phyloP scores from a whole-genome alignment of 1,140 invertebrate species.

The Drosophila watanabei region DNA sequence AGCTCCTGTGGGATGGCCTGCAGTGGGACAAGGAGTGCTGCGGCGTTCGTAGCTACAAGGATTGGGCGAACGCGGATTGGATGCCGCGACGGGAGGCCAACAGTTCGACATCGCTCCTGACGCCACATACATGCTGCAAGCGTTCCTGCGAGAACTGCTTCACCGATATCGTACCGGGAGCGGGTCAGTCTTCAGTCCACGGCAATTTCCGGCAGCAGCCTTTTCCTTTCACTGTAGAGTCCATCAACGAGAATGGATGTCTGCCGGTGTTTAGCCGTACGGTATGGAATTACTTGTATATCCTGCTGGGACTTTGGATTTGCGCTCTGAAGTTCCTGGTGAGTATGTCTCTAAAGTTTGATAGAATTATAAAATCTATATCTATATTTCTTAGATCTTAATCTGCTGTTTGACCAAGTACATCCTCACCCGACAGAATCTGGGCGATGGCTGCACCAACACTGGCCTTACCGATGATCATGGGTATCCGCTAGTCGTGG shows the following conservation, averaged over 20 bases:
- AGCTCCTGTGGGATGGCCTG: conserved; percentile 76
- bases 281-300: conserved; percentile 59
- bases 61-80: conserved; percentile 81
- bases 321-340: conserved; percentile 69
- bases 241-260: conserved; percentile 68
- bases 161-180: conserved; percentile 23
- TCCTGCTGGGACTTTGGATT: conserved; percentile 49
- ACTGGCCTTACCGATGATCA: conserved; percentile 63
- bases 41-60: conserved; percentile 72
- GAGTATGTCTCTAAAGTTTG: conserved; percentile 22
- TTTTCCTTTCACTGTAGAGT: conserved; percentile 50
- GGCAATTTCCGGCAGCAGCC: conserved; percentile 8
- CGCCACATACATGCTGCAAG: conserved; percentile 76
- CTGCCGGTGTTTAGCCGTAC: conserved; percentile 42
- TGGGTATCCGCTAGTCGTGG: conserved; percentile 68
- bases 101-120: conserved; percentile 33
- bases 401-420: conserved; percentile 73
- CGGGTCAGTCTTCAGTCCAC: not conserved
- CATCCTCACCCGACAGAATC: conserved; percentile 59
- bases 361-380: too few relatives aligned
- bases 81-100: conserved; percentile 51
- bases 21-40: conserved; percentile 77
- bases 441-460: conserved; percentile 54
- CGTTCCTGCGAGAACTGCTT: conserved; percentile 21
- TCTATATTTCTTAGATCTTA: conserved; percentile 59